Evolutionary conservation across 2,888 invertebrate species (phyloP), one percentile per base, ranked within the genome.

Genomic region (Drosophila birchii): DNA sequence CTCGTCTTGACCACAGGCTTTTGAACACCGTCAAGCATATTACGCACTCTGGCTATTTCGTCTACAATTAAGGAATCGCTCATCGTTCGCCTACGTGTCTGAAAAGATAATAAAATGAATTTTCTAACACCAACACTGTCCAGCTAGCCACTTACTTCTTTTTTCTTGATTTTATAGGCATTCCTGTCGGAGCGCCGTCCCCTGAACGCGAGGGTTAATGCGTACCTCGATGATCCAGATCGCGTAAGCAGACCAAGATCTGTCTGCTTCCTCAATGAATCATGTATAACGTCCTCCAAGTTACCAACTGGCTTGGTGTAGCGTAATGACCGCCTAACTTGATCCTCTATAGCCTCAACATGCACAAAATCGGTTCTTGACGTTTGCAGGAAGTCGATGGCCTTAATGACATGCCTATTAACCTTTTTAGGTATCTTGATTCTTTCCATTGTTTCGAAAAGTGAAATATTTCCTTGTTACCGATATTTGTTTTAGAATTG

Each of bases 361-460:
- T 9, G 6, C 1, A 54, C 18, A 36, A 43, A 70, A 36, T 38
- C 9, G 0, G 7, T 23, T 1, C 9, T 16, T 0, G 36, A 18
- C 7, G 14, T 12, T 14, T 70, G 71, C 3, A 70, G 60, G 2
- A 9, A 14, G 29, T 23, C 14, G 0, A 70, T 14, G 0, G 72
- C 70, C 23, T 54, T 60, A 0, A 70, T 1, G 0, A 70, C 70
- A 11, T 60, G 32, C 0, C 45, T 20, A n/a, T 71, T 70, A 0
- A 70, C 41, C 5, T 70, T 54, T 29, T 60, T 71, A 0, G 54
- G 36, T 1, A 54, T n/a, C 0, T 29, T 29, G 16, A 34, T 9
- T 0, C 1, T 0, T 11, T n/a, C 32, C 70, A 70, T 70, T 20
- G 11, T 11, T 12, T 16, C 6, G 16, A 60, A 26, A 8, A 41